Percentiles rank a stretch among this genome's conserved stretches.
phyloP scores from a whole-genome alignment of 2,888 invertebrate species.

The Oligia strigilis region DNA sequence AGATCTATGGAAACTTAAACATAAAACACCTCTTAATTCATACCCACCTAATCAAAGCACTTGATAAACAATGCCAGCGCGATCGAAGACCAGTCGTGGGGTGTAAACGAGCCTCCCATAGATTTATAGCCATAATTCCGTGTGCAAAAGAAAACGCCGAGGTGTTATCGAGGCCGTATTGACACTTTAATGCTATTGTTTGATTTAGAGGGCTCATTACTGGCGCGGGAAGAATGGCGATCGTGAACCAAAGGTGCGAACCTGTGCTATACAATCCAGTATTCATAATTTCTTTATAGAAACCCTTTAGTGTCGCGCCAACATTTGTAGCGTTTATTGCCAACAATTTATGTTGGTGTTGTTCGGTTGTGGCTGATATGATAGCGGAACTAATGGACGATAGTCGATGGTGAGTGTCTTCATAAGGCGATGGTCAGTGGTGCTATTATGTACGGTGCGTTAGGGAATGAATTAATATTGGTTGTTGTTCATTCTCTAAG shows the following conservation, averaged over 20 bases:
- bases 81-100: slow-evolving; percentile 70
- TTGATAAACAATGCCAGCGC: slow-evolving; percentile 52
- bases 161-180: slow-evolving; percentile 89
- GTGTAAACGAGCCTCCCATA: slow-evolving; percentile 78
- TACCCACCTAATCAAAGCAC: slow-evolving; percentile 39
- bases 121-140: slow-evolving; percentile 89
- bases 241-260: slow-evolving; percentile 83
- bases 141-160: slow-evolving; percentile 88
- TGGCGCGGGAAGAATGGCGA: slow-evolving; percentile 83
- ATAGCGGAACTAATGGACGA: slow-evolving; percentile 50
- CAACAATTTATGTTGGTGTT: slow-evolving; percentile 63
- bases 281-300: slow-evolving; percentile 80
- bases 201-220: slow-evolving; percentile 90
- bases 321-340: slow-evolving; percentile 64
- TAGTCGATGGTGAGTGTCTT: slow-evolving; percentile 41
- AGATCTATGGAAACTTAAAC: neutral
- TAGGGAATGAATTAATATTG: slow-evolving; percentile 34
- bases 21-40: slow-evolving; percentile 39
- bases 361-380: slow-evolving; percentile 59
- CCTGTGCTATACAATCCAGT: slow-evolving; percentile 70
- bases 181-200: slow-evolving; percentile 91
- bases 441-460: slow-evolving; percentile 19
- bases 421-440: slow-evolving; percentile 35
- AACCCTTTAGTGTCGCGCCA: slow-evolving; percentile 65
- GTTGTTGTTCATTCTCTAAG: slow-evolving; percentile 6